These are phyloP conservation scores for Cochlearius cochlearius DNA, from an alignment of 2,113 vertebrate genomes.

Conservation along the genomic window DNA sequence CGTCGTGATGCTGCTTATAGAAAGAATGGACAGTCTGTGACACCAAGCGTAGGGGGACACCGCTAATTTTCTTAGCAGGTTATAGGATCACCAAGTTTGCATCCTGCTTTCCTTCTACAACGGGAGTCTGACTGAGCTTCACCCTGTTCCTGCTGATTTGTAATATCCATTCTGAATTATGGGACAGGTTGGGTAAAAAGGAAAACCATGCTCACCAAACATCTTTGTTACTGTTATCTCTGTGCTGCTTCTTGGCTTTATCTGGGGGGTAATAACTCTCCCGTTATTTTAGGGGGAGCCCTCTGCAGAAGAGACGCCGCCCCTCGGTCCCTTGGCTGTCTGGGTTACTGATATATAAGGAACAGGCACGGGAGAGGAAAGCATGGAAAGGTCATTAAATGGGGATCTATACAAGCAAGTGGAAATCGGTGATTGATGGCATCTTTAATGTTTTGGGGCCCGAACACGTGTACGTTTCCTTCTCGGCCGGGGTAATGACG, in stretches of 20 bases:
- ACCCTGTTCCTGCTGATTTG: not conserved
- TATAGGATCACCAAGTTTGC: not conserved
- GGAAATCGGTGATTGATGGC: constrained; percentile 40
- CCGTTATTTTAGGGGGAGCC: not conserved
- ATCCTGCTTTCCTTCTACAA: not conserved
- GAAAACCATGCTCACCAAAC: not conserved
- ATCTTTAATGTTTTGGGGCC: constrained; percentile 32
- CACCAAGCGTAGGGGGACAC: accelerated
- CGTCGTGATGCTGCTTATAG: accelerated
- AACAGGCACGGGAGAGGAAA: not conserved
- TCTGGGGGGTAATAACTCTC: not conserved
- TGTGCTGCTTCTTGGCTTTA: not conserved
- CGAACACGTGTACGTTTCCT: constrained; percentile 29
- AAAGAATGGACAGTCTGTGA: accelerated
- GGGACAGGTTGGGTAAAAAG: not conserved
- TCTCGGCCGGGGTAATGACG: not conserved
- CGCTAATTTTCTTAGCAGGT: not conserved
- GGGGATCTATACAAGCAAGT: not conserved
- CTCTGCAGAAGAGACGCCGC: not conserved
- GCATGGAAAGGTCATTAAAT: constrained; percentile 51
- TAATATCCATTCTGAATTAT: not conserved
- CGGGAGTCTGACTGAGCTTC: not conserved
- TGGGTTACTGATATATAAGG: not conserved
- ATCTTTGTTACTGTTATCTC: not conserved
- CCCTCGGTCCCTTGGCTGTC: not conserved